A percentile compares a stretch with the other conserved stretches of the same genome.
Conservation (phyloP, 1,140 invertebrate species). For the Nephotettix cincticeps region DNA sequence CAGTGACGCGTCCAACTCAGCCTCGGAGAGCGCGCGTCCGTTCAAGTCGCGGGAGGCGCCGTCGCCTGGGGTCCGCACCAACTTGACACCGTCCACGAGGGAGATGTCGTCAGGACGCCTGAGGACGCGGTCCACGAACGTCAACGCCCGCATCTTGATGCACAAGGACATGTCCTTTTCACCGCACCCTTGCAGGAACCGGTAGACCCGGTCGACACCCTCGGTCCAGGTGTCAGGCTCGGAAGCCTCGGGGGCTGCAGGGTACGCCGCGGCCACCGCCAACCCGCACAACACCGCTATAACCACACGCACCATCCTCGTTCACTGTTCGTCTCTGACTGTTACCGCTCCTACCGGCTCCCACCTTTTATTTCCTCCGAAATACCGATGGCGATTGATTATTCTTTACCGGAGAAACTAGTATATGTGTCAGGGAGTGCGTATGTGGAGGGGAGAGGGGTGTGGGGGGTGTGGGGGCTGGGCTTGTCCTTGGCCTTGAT, state of each 20-base stretch:
- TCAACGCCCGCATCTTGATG: slow-evolving; percentile 66
- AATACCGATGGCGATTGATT: slow-evolving; percentile 26
- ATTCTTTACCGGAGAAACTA: slow-evolving; percentile 29
- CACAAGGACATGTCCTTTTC: slow-evolving; percentile 69
- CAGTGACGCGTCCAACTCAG: slow-evolving; percentile 55
- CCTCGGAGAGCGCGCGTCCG: slow-evolving; percentile 53
- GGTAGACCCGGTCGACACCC: slow-evolving; percentile 56
- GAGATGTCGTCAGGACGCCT: slow-evolving; percentile 53
- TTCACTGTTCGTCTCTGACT: background rate
- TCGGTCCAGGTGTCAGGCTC: slow-evolving; percentile 44
- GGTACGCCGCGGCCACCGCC: slow-evolving; percentile 29
- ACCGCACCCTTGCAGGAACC: slow-evolving; percentile 64
- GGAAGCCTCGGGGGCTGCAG: slow-evolving; percentile 23
- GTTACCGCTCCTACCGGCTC: background rate
- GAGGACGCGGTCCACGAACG: slow-evolving; percentile 60
- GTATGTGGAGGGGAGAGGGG: background rate
- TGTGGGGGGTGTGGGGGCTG: background rate
- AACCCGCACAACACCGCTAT: slow-evolving; percentile 12
- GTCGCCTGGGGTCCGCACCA: slow-evolving; percentile 60
- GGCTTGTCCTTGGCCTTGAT: slow-evolving; percentile 5
- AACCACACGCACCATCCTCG: slow-evolving; percentile 23
- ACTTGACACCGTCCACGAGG: slow-evolving; percentile 65
- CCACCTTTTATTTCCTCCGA: slow-evolving; percentile 25
- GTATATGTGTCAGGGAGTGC: slow-evolving; percentile 23
- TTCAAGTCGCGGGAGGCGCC: slow-evolving; percentile 41